phyloP scores from a whole-genome alignment of 2,113 vertebrate species.

The Daubentonia madagascariensis region DNA sequence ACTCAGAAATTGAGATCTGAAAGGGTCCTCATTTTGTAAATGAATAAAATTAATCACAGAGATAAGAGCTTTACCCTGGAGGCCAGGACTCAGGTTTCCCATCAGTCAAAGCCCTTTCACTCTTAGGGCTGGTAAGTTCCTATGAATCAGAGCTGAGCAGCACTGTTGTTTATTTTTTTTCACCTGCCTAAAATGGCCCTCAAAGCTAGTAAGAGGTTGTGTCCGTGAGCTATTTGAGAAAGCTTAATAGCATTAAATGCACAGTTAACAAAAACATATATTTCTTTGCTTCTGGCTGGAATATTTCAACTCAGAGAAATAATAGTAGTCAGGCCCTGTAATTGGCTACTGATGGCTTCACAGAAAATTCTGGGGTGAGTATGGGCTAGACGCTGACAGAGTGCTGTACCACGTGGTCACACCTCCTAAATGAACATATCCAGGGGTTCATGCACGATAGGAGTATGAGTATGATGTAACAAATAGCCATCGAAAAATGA shows the following conservation, averaged over 20 bases:
- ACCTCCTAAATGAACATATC: background rate
- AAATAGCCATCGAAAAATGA: background rate
- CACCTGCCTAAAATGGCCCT: background rate
- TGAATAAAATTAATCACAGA: background rate
- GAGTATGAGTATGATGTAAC: background rate
- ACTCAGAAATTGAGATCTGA: background rate
- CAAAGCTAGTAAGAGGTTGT: background rate
- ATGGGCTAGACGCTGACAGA: background rate
- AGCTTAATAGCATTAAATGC: background rate
- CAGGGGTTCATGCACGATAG: fast-evolving
- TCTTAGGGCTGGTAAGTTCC: background rate
- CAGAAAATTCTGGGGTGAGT: background rate
- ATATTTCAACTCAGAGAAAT: background rate
- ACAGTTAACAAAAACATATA: background rate
- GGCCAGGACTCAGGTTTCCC: background rate
- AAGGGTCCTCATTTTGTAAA: background rate
- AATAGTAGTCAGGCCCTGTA: background rate
- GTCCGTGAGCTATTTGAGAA: background rate
- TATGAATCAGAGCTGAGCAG: background rate
- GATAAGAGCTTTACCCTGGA: background rate
- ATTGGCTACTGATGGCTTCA: background rate
- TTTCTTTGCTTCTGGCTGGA: background rate
- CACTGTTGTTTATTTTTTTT: background rate
- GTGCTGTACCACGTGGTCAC: too few species aligned
- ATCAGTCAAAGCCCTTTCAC: background rate